Evolutionary conservation across 2,888 invertebrate species (phyloP), one percentile per base, ranked within the genome.

Genomic region (Philereme transversata): DNA sequence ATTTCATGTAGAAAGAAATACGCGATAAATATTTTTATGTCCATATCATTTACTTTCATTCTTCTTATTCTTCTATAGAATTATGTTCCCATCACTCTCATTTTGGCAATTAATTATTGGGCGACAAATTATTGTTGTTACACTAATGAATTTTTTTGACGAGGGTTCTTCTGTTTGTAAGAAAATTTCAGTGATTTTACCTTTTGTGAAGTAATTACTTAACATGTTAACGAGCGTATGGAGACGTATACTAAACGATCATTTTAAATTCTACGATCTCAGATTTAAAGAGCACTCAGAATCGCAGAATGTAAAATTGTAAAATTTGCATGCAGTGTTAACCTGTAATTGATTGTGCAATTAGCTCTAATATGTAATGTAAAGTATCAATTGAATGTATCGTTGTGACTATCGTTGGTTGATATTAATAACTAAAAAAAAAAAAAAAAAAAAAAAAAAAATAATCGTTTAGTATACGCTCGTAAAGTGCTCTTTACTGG

Each of bases 111-210:
- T 79, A 80, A 78, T 78, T 70, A 83, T 82, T 78, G 76, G 69
- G 70, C 78, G 86, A 83, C 86, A 84, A 86, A 87, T 87, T 87
- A 84, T 86, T 84, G 83, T 82, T 83, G 79, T 80, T 80, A 76
- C 74, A 76, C 76, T 84, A 84, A 85, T 81, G 81, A 81, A 22
- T 83, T 83, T 84, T 60, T 84, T 83, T 87, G 88, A 88, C 84
- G 86, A 88, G 88, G 88, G 88, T 87, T 74, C 74, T 71, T 62
- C 74, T 75, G 74, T 76, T 75, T 74, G 76, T 75, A 67, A 62
- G 65, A 68, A 71, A 74, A 76, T 73, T 78, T 76, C 77, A 75
- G 70, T 73, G 77, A 81, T 79, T 83, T 68, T 70, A 71, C 71
- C 67, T 68, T 70, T 69, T 66, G 48, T 43, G 51, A 57, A 46